Base-by-base conservation (phyloP, 2,888 invertebrate species). In the Melanostoma scalare region DNA sequence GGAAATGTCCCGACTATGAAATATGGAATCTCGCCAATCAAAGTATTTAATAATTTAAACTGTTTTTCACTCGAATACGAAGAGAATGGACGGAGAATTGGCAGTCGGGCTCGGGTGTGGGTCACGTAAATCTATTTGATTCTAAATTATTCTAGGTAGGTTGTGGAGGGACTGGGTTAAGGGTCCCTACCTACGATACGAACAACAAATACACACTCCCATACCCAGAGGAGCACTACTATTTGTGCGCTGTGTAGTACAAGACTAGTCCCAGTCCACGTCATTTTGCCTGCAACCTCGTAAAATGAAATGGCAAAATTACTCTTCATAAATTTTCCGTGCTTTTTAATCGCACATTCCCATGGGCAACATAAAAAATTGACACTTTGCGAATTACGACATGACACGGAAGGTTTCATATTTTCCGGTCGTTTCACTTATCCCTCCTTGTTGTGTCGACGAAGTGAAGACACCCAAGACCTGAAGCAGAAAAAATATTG, bases 361-460 rank as follows among this genome's bases (percentile, higher is more conserved):
- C 78, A 78, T 40, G 78, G 72, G 78, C 53, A 67, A 78, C 72
- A 78, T 78, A 78, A 67, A 78, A 78, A 78, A 78, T 78, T 78
- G 72, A 78, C 78, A 77, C 72, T 72, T 72, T 78, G 65, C 72
- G 78, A 78, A 67, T 78, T 72, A 78, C 78, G 72, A 78, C 72
- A 78, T 65, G 78, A 78, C 78, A 78, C 78, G 78, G 72, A 78
- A 67, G 60, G 72, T 78, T 78, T 78, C 67, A 67, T 78, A 72
- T 78, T 72, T 73, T 72, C 78, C 72, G 72, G 72, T 71, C 71
- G 77, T 77, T 71, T 71, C 56, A 76, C 69, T 76, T 76, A 69
- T 76, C 61, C 69, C 55, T 55, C 69, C 55, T 76, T 76, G 76
- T 76, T 63, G 61, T 56, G 61, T 56, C 48, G 61, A 42, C 50